phyloP scores from a whole-genome alignment of 1,140 invertebrate species.

The Sarcophaga bullata region DNA sequence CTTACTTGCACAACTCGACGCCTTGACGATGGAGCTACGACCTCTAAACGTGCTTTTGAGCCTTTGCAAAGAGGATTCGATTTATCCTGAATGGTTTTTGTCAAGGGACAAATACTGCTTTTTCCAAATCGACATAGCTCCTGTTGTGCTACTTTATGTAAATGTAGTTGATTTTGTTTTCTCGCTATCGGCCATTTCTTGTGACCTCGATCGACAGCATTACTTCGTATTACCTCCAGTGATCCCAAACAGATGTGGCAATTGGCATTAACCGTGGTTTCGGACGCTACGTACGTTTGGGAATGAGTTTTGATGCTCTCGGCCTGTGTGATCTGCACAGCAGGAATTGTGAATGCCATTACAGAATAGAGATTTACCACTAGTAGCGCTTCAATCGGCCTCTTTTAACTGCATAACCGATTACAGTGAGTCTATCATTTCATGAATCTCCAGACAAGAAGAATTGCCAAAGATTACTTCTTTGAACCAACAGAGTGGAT shows the following conservation, averaged over 20 bases:
- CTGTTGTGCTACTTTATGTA: constrained; percentile 85
- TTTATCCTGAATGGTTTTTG: constrained; percentile 89
- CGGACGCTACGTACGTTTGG: constrained; percentile 80
- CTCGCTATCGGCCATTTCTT: constrained; percentile 87
- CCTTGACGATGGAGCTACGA: constrained; percentile 82
- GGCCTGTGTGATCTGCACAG: constrained; percentile 87
- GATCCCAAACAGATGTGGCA: constrained; percentile 89
- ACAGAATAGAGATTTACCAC: too few relatives aligned
- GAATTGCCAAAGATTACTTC: too few relatives aligned
- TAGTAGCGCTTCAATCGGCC: too few relatives aligned
- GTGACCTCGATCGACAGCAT: constrained; percentile 79
- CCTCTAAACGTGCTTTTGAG: constrained; percentile 89
- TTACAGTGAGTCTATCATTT: too few relatives aligned
- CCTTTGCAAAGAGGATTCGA: constrained; percentile 85
- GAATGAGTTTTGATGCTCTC: constrained; percentile 84
- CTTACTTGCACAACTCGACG: constrained; percentile 83
- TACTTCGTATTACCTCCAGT: constrained; percentile 90
- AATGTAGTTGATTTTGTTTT: constrained; percentile 86
- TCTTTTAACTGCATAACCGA: too few relatives aligned
- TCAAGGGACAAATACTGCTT: constrained; percentile 82
- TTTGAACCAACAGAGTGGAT: not conserved
- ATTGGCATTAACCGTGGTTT: constrained; percentile 83
- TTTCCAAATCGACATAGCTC: constrained; percentile 91
- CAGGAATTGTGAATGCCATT: too few relatives aligned
- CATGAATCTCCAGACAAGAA: too few relatives aligned